Percentiles rank a stretch among this genome's conserved stretches.
phyloP scores from a whole-genome alignment of 2,888 invertebrate species.

The Perizoma flavofasciatum region DNA sequence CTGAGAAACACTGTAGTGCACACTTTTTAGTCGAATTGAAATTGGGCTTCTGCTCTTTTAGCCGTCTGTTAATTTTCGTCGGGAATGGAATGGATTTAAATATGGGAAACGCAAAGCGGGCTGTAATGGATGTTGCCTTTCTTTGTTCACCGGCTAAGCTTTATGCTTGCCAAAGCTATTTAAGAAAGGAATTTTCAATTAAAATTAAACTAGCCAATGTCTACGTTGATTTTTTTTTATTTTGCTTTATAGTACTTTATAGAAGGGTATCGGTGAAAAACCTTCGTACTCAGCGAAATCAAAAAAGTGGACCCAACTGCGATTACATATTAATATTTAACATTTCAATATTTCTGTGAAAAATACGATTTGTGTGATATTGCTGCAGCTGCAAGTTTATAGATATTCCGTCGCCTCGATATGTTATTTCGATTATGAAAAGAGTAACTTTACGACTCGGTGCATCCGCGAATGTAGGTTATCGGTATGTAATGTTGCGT shows the following conservation, averaged over 20 bases:
- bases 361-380: conserved; percentile 13
- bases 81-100: conserved; percentile 37
- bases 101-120: conserved; percentile 34
- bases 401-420: conserved; percentile 26
- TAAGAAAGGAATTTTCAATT: conserved; percentile 27
- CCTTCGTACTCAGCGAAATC: neutral
- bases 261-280: neutral
- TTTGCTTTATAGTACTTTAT: neutral
- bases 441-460: conserved; percentile 30
- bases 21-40: conserved; percentile 40
- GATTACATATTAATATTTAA: neutral
- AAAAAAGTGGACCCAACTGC: neutral
- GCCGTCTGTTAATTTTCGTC: conserved; percentile 37
- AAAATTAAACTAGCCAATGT: conserved; percentile 21
- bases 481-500: conserved; percentile 31
- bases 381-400: conserved; percentile 20
- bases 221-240: conserved; percentile 3
- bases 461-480: conserved; percentile 29
- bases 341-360: conserved; percentile 8
- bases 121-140: conserved; percentile 33
- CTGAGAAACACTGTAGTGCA: conserved; percentile 42
- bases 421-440: conserved; percentile 31
- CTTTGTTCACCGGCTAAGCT: conserved; percentile 30
- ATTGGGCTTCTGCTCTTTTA: conserved; percentile 34
- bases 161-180: conserved; percentile 28